Base-by-base conservation (phyloP, 2,888 invertebrate species). In the Lochmaea crataegi region DNA sequence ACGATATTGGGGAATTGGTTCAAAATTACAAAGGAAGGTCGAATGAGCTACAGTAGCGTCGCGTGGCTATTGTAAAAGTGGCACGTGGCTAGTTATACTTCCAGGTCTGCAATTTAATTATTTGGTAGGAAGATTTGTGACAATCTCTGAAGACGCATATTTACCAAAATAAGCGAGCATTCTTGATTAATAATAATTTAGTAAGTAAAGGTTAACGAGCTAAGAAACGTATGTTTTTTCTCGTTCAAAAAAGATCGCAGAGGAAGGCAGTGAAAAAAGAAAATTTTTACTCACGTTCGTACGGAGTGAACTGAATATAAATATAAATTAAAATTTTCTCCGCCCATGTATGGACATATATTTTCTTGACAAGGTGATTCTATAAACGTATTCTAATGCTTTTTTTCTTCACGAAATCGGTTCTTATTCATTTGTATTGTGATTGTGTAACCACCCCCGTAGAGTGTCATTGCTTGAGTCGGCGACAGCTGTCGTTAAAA, bases 371-470 rank as follows among this genome's bases (percentile, higher is more conserved):
- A 83, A 83, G 81, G 78, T 80, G 72, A 75, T 78, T 76, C 82
- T 84, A 63, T 84, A 85, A 84, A 84, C 81, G 84, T 84, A 85
- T 85, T 85, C 85, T 84, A 77, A 77, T 77, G 76, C 84, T 78
- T 83, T n/a, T n/a, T n/a, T 83, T 83, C 82, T 83, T 80, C 80
- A 82, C 83, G 83, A 84, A 85, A 85, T 84, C 84, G 82, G 82
- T 82, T 80, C 81, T 81, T 76, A 83, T 84, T 83, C 83, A 80
- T 77, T 42, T 14, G 79, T 81, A 86, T 87, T 87, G 86, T 87
- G 85, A 84, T 85, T 86, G 86, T 86, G 85, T 85, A 86, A 85
- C 86, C 87, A 87, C 87, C 87, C 86, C 85, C 87, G 83, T 85
- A 81, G 83, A 84, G 83, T 85, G 86, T 86, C 85, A 84, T 82